These are phyloP conservation scores for Chionis minor DNA, from an alignment of 2,113 vertebrate species.

Conservation along the genomic window DNA sequence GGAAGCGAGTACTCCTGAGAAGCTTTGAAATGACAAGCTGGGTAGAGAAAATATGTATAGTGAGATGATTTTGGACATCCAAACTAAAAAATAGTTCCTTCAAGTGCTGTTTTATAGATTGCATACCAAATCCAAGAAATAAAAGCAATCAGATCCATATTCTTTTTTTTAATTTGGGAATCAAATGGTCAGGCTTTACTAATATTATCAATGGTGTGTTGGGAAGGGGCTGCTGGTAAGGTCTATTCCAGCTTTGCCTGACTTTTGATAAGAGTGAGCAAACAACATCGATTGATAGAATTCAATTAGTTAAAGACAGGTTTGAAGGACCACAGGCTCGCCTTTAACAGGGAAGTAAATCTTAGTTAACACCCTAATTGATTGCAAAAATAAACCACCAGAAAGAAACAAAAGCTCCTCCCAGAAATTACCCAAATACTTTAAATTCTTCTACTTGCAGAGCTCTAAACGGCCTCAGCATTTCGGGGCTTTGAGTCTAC, in stretches of 20 bases:
- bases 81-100: background rate
- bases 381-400: background rate
- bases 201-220: background rate
- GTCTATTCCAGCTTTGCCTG: background rate
- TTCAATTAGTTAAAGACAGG: background rate
- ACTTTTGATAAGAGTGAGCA: background rate
- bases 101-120: background rate
- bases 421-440: background rate
- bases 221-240: background rate
- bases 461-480: background rate
- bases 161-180: background rate
- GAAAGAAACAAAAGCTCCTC: background rate
- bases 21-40: background rate
- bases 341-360: background rate
- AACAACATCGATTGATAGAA: background rate
- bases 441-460: background rate
- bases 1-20: background rate
- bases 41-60: background rate
- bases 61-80: background rate
- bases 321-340: background rate
- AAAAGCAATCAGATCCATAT: background rate
- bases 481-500: background rate
- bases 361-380: fast-evolving
- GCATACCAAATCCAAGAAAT: background rate
- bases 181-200: background rate